Evolutionary conservation across 2,888 invertebrate species (phyloP).

Genomic region (Chironomus riparius): DNA sequence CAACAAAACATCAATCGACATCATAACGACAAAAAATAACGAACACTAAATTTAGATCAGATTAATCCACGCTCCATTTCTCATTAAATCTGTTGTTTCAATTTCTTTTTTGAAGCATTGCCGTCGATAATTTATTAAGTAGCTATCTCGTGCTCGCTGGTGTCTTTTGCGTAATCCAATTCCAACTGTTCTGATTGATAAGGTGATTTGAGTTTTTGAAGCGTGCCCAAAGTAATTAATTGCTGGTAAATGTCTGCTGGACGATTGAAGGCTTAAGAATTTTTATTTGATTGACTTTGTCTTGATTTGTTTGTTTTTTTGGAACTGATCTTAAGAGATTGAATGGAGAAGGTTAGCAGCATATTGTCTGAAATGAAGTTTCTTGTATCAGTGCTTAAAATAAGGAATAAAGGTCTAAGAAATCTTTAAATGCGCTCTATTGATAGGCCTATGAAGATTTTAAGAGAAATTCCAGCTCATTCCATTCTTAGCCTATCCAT

Average conservation of each 20-base stretch:
- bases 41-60: neutral
- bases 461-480: neutral
- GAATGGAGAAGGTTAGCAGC: no score
- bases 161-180: neutral
- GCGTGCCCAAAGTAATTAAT: conserved; percentile 16
- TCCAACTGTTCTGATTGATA: conserved; percentile 18
- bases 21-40: neutral
- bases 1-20: no score
- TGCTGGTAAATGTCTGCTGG: neutral
- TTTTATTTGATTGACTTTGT: neutral
- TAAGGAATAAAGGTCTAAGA: no score
- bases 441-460: neutral
- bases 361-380: no score
- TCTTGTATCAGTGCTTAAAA: no score
- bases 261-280: neutral
- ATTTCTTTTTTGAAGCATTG: neutral
- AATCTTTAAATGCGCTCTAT: no score
- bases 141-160: neutral
- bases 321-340: no score
- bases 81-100: neutral
- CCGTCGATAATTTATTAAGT: conserved; percentile 14
- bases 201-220: conserved; percentile 9
- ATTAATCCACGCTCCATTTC: neutral
- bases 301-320: no score
- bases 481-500: neutral